Conservation (phyloP, 2,888 invertebrate species). For the Pristionchus exspectatus region DNA sequence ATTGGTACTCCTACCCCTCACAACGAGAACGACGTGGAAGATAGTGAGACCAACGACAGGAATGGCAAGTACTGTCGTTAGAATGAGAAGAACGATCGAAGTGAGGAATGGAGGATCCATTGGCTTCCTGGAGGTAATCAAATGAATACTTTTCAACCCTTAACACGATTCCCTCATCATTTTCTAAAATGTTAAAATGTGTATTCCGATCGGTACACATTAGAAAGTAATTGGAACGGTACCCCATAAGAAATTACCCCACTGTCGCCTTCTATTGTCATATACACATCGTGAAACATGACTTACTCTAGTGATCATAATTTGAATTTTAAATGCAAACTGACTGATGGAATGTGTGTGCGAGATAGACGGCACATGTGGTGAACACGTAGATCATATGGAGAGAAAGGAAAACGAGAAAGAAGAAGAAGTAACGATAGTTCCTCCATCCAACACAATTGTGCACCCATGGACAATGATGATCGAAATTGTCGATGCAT, state of each 20-base stretch:
- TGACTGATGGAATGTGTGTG: neutral
- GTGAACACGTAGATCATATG: conserved; percentile 98
- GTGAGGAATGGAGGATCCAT: conserved; percentile 77
- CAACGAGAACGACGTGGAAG: conserved; percentile 97
- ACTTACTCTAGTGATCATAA: neutral
- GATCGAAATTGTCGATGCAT: conserved; percentile 92
- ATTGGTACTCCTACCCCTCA: conserved; percentile 96
- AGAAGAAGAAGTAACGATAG: conserved; percentile 97
- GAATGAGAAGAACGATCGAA: conserved; percentile 89
- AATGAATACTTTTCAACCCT: too few relatives aligned
- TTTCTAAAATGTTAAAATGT: too few relatives aligned
- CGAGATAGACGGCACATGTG: conserved; percentile 91
- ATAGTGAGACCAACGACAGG: conserved; percentile 98
- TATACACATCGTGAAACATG: neutral
- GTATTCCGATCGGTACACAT: too few relatives aligned
- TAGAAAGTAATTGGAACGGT: too few relatives aligned
- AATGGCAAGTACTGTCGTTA: conserved; percentile 92
- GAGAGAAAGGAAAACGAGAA: conserved; percentile 93
- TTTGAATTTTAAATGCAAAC: neutral
- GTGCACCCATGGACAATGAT: conserved; percentile 88
- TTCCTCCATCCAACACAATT: conserved; percentile 78
- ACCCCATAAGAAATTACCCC: neutral
- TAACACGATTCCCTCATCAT: too few relatives aligned
- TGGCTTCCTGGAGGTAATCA: conserved; percentile 13
- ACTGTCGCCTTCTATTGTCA: neutral